Conservation (phyloP, 1,140 invertebrate species). For the Limonius californicus region DNA sequence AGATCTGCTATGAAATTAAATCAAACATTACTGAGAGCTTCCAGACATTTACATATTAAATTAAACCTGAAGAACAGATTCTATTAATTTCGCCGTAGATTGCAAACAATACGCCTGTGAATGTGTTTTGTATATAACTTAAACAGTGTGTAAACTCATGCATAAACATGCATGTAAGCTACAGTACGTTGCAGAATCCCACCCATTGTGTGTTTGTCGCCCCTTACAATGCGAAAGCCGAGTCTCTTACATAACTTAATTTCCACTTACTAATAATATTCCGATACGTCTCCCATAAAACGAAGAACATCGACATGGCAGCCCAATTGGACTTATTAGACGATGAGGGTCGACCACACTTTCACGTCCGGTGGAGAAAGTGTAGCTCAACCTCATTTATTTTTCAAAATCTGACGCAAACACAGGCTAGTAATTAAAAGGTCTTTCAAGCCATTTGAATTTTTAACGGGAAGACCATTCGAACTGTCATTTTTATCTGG, state of each 20-base stretch:
- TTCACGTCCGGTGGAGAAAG: background rate
- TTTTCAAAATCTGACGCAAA: background rate
- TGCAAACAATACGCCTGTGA: background rate
- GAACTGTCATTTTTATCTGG: too few relatives aligned
- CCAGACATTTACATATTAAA: constrained; percentile 5
- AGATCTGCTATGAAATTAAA: background rate
- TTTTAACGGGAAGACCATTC: background rate
- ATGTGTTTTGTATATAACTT: background rate
- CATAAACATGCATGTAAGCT: background rate
- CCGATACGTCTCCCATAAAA: background rate
- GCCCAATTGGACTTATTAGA: background rate
- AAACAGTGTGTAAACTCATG: constrained; percentile 1
- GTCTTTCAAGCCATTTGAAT: background rate
- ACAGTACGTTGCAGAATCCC: background rate
- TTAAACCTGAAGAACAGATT: background rate
- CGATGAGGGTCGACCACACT: background rate
- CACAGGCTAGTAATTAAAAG: background rate
- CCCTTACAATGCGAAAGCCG: background rate
- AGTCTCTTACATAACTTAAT: background rate
- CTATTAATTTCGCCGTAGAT: background rate
- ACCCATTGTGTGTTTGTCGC: background rate
- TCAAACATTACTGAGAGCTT: background rate
- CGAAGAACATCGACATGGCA: background rate
- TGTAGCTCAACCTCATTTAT: background rate
- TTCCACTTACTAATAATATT: background rate